A percentile compares a stretch with the other conserved stretches of the same genome.
Evolutionary conservation across 1,140 invertebrate genomes (phyloP).

Genomic region (Hydropsyche tenuis): DNA sequence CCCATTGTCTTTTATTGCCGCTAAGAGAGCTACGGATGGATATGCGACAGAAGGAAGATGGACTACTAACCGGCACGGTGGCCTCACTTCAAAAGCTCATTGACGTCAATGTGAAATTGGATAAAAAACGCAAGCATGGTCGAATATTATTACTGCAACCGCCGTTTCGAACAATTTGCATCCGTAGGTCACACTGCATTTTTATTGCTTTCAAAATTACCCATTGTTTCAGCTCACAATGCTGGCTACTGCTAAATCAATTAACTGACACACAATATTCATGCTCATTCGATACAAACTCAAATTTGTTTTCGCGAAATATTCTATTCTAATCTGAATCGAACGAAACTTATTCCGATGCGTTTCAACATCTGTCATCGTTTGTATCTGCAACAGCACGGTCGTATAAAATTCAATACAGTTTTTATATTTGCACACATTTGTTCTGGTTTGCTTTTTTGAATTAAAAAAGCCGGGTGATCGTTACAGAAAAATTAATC

Average conservation of each 20-base stretch:
- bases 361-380: neutral
- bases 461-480: neutral
- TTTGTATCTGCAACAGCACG: neutral
- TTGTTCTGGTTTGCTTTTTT: too few species aligned
- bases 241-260: neutral
- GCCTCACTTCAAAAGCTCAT: neutral
- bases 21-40: neutral
- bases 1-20: conserved; percentile 38
- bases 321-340: too few species aligned
- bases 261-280: neutral
- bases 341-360: too few species aligned
- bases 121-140: neutral
- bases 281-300: neutral
- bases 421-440: neutral
- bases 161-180: neutral
- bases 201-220: neutral
- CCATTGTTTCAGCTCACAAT: conserved; percentile 3
- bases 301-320: neutral
- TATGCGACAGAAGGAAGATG: conserved; percentile 4
- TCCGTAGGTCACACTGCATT: neutral
- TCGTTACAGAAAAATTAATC: conserved; percentile 33
- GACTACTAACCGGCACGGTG: neutral
- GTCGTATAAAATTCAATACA: neutral
- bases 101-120: neutral
- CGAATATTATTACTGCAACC: neutral